phyloP scores from a whole-genome alignment of 2,797 vertebrate genomes.

The Danio kyathit region DNA sequence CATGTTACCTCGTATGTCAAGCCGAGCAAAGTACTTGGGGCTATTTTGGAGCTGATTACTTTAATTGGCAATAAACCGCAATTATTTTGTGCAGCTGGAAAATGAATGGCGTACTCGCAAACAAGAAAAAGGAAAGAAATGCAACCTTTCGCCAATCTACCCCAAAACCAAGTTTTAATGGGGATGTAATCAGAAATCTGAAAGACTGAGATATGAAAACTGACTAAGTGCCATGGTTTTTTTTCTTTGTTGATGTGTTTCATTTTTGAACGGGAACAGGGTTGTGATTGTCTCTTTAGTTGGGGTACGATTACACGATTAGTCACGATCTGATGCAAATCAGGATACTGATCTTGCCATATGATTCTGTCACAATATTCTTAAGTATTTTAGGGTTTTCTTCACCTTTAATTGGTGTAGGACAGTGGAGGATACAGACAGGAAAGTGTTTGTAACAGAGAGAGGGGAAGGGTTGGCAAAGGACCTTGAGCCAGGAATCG shows the following conservation, averaged over 20 bases:
- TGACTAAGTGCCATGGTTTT: background rate
- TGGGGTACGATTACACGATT: too few relatives aligned
- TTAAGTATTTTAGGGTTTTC: too few relatives aligned
- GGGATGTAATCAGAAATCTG: conserved; percentile 69
- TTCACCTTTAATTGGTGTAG: too few relatives aligned
- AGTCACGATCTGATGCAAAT: too few relatives aligned
- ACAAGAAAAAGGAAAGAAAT: conserved; percentile 68
- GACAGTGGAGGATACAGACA: too few relatives aligned
- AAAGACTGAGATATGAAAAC: background rate
- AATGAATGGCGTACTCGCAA: conserved; percentile 68
- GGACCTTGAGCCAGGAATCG: too few relatives aligned
- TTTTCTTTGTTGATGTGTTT: background rate
- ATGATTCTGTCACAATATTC: too few relatives aligned
- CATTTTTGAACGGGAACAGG: background rate
- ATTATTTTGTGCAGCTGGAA: conserved; percentile 81
- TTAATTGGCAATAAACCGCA: conserved; percentile 84
- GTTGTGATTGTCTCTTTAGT: background rate
- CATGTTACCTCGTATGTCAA: conserved; percentile 69
- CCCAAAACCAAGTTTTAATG: conserved; percentile 56
- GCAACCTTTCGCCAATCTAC: conserved; percentile 54
- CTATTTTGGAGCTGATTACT: conserved; percentile 82
- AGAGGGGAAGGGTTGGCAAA: too few relatives aligned
- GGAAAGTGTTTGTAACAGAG: too few relatives aligned
- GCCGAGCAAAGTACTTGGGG: conserved; percentile 73
- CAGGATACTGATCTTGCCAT: too few relatives aligned